Percentiles rank a stretch among this genome's conserved stretches.
phyloP scores from a whole-genome alignment of 1,140 invertebrate species.

The Drosophila setifemur region DNA sequence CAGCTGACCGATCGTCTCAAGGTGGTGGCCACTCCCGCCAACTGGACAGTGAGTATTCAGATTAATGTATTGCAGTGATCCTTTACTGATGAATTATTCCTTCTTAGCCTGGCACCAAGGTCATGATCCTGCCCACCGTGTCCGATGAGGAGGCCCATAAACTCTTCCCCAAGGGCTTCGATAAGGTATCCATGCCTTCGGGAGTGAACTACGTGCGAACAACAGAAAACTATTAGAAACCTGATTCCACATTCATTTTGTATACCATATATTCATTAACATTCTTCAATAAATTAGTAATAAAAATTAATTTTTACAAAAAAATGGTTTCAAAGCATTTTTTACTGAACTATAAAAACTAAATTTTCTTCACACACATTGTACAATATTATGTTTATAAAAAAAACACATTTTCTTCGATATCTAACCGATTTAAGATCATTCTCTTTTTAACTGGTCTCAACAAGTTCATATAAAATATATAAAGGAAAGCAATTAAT shows the following conservation, averaged over 20 bases:
- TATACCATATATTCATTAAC: no score
- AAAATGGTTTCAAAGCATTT: no score
- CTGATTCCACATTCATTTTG: not conserved
- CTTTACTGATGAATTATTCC: slow-evolving; percentile 7
- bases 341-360: no score
- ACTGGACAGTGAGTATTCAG: slow-evolving; percentile 88
- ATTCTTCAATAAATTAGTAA: no score
- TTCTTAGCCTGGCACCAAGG: slow-evolving; percentile 88
- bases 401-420: no score
- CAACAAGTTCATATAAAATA: no score
- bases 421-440: no score
- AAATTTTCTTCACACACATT: no score
- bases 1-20: slow-evolving; percentile 89
- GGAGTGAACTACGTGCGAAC: slow-evolving; percentile 91
- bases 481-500: no score
- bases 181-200: slow-evolving; percentile 89
- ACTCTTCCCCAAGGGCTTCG: slow-evolving; percentile 89
- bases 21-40: slow-evolving; percentile 92
- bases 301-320: no score
- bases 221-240: slow-evolving; percentile 86
- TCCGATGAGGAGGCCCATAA: slow-evolving; percentile 87
- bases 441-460: no score
- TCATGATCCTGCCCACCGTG: slow-evolving; percentile 92
- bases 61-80: slow-evolving; percentile 82
- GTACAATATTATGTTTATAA: no score